phyloP scores from a whole-genome alignment of 2,888 invertebrate species.

The Erebia palarica region DNA sequence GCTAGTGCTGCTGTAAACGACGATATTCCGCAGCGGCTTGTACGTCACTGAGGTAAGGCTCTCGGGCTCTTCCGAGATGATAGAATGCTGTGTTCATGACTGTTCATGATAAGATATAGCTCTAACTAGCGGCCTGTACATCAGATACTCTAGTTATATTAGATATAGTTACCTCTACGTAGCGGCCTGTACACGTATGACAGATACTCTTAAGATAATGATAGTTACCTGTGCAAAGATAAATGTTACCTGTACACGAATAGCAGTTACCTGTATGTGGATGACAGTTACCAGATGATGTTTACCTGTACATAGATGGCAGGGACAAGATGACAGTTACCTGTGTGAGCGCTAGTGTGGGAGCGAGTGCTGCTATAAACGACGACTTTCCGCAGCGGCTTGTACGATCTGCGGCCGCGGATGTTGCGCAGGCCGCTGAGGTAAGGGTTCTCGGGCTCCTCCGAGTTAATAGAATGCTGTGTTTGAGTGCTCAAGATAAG shows the following conservation, averaged over 20 bases:
- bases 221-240: not conserved
- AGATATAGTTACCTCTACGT: not conserved
- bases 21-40: constrained; percentile 55
- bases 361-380: constrained; percentile 44
- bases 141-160: not conserved
- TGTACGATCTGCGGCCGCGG: constrained; percentile 68
- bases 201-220: too few species aligned
- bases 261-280: not conserved
- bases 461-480: too few species aligned
- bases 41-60: too few species aligned
- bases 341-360: constrained; percentile 27
- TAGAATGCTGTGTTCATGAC: too few species aligned
- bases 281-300: not conserved
- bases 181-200: too few species aligned
- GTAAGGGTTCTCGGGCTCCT: constrained; percentile 59
- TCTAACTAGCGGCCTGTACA: too few species aligned
- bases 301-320: not conserved
- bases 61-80: too few species aligned
- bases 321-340: not conserved
- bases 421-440: constrained; percentile 62
- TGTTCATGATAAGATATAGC: too few species aligned
- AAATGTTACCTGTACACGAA: not conserved
- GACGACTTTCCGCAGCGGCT: constrained; percentile 51
- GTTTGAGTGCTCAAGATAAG: too few species aligned
- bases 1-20: constrained; percentile 42